A percentile compares a stretch with the other conserved stretches of the same genome.
Evolutionary conservation across 1,140 invertebrate genomes (phyloP).

Genomic region (Vollenhovia emeryi): DNA sequence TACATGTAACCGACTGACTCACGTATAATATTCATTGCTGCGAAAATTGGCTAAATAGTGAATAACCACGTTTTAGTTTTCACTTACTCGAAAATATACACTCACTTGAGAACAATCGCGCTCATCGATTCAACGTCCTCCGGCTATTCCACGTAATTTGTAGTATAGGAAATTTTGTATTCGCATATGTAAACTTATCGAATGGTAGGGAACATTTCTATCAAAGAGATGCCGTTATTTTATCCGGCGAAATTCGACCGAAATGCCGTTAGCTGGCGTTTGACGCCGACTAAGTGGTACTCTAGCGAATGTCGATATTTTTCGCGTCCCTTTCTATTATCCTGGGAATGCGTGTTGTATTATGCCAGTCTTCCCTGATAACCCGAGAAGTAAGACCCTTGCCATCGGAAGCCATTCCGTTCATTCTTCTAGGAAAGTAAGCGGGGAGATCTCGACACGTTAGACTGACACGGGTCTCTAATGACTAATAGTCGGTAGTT

Average conservation of each 20-base stretch:
- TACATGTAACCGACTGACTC: background rate
- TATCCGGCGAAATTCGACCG: background rate
- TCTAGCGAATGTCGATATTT: conserved; percentile 13
- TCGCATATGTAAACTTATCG: background rate
- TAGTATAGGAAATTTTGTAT: background rate
- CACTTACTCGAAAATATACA: background rate
- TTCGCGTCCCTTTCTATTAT: conserved; percentile 22
- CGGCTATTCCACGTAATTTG: background rate
- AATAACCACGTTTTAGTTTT: background rate
- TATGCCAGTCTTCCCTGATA: background rate
- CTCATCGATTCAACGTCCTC: background rate
- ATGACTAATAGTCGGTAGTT: background rate
- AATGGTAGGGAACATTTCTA: background rate
- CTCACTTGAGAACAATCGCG: background rate
- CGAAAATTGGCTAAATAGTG: background rate
- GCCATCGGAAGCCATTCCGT: background rate
- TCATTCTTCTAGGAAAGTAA: conserved; percentile 7
- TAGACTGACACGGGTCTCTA: background rate
- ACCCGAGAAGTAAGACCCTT: conserved; percentile 1
- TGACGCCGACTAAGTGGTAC: background rate
- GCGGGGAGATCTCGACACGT: background rate
- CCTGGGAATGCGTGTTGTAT: conserved; percentile 14
- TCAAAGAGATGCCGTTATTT: background rate
- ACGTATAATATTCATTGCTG: background rate
- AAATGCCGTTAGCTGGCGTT: background rate